These are phyloP conservation scores for Ariolimax columbianus DNA, from an alignment of 2,888 invertebrate genomes.

Conservation along the genomic window DNA sequence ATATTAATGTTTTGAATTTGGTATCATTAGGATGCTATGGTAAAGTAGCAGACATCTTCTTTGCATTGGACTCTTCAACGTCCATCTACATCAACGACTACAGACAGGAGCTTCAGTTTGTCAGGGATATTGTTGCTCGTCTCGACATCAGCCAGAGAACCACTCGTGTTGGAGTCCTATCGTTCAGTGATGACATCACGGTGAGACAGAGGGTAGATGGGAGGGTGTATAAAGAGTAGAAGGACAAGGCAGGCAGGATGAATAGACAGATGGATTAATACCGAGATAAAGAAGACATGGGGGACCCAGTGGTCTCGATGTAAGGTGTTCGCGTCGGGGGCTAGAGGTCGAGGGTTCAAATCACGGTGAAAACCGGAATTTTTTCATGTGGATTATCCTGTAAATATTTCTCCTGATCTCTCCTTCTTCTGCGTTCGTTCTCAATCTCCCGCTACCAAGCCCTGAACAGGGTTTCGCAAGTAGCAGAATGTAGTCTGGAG, in stretches of 20 bases:
- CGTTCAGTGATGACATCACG: slow-evolving; percentile 64
- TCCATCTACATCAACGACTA: slow-evolving; percentile 72
- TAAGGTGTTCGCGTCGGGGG: too few relatives aligned
- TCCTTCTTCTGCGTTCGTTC: too few relatives aligned
- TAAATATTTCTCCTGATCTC: too few relatives aligned
- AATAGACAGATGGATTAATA: not conserved
- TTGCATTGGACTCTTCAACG: slow-evolving; percentile 67
- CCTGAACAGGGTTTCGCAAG: too few relatives aligned
- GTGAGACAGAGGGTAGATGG: slow-evolving; percentile 11
- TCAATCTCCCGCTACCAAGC: too few relatives aligned
- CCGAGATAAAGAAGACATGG: too few relatives aligned
- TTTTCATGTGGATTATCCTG: too few relatives aligned
- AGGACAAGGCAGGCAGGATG: not conserved
- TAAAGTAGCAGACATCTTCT: slow-evolving; percentile 67
- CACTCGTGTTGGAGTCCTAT: slow-evolving; percentile 68
- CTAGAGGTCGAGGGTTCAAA: too few relatives aligned
- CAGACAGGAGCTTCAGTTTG: slow-evolving; percentile 65
- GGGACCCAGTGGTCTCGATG: too few relatives aligned
- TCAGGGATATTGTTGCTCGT: slow-evolving; percentile 64
- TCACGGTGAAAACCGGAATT: too few relatives aligned
- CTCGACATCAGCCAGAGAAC: slow-evolving; percentile 63
- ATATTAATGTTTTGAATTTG: not conserved
- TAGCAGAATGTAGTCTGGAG: too few relatives aligned
- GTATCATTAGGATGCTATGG: slow-evolving; percentile 61
- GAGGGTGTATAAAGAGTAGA: not conserved